Conservation (phyloP, 2,888 invertebrate genomes). For the Eucera pruinosa region DNA sequence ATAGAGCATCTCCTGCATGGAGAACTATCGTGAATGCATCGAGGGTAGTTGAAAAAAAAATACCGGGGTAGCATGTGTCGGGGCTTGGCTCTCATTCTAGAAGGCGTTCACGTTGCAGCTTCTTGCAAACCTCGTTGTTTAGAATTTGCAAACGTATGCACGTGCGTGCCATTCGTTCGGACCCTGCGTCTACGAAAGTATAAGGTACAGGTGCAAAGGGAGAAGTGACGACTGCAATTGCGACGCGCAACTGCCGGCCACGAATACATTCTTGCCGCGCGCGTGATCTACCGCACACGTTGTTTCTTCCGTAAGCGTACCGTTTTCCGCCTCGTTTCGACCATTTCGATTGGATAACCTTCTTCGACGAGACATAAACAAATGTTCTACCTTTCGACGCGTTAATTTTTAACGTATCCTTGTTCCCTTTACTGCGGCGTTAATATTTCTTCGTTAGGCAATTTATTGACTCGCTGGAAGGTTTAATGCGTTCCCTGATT, state of each 20-base stretch:
- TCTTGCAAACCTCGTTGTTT: slow-evolving; percentile 59
- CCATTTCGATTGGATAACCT: slow-evolving; percentile 27
- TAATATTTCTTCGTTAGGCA: not conserved
- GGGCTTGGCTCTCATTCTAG: slow-evolving; percentile 50
- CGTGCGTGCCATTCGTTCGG: slow-evolving; percentile 70
- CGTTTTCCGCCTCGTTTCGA: not conserved
- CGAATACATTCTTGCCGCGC: slow-evolving; percentile 52
- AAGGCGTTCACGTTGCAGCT: slow-evolving; percentile 65
- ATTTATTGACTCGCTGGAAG: not conserved
- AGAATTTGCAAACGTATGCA: slow-evolving; percentile 67
- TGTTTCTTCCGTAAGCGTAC: slow-evolving; percentile 28
- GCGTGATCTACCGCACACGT: slow-evolving; percentile 50
- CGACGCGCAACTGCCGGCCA: slow-evolving; percentile 48
- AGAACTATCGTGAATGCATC: slow-evolving; percentile 26
- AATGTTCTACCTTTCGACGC: not conserved
- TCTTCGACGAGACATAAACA: slow-evolving; percentile 5
- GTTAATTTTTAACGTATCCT: slow-evolving; percentile 7
- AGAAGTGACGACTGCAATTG: slow-evolving; percentile 64
- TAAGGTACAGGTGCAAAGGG: slow-evolving; percentile 62
- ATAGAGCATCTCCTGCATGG: not conserved
- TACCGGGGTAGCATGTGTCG: slow-evolving; percentile 49
- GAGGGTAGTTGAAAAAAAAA: slow-evolving; percentile 44
- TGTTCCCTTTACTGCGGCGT: not conserved
- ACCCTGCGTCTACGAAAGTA: slow-evolving; percentile 53
- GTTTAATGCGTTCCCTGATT: not conserved